Evolutionary conservation across 1,140 invertebrate species (phyloP).

Genomic region (Dufourea novaeangliae): DNA sequence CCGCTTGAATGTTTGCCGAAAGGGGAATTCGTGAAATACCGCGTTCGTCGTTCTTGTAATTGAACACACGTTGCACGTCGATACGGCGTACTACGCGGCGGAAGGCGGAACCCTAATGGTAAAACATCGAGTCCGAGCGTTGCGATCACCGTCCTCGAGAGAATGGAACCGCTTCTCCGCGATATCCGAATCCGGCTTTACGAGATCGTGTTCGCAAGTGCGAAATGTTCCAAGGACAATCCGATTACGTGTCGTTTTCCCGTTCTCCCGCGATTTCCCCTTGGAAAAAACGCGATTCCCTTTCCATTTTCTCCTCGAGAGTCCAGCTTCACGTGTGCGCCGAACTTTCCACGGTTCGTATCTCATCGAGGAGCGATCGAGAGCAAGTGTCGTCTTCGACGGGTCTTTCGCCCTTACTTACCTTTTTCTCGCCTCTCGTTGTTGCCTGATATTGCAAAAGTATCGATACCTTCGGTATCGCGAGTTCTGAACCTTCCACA

Average conservation of each 20-base stretch:
- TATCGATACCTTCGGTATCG: conserved; percentile 72
- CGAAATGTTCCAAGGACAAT: conserved; percentile 31
- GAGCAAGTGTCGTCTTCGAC: background rate
- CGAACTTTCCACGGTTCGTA: background rate
- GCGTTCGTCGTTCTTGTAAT: no score
- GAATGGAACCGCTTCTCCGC: background rate
- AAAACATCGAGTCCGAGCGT: no score
- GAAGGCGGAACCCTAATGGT: no score
- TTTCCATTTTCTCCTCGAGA: background rate
- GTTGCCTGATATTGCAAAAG: conserved; percentile 69
- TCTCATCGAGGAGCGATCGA: no score
- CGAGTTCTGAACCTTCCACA: conserved; percentile 66
- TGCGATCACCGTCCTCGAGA: background rate
- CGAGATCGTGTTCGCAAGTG: conserved; percentile 17
- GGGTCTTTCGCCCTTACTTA: no score
- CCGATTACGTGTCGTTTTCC: conserved; percentile 28
- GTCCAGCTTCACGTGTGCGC: background rate
- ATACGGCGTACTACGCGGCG: no score
- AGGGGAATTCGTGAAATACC: no score
- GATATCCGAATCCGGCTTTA: conserved; percentile 48
- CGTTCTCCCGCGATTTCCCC: background rate
- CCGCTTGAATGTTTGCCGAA: no score
- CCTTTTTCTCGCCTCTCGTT: conserved; percentile 56
- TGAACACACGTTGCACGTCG: no score
- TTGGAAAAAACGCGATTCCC: background rate